Percentiles rank a stretch among this genome's conserved stretches.
These are phyloP conservation scores for Lamproptera curius DNA, from an alignment of 2,888 invertebrate genomes.

Conservation along the genomic window DNA sequence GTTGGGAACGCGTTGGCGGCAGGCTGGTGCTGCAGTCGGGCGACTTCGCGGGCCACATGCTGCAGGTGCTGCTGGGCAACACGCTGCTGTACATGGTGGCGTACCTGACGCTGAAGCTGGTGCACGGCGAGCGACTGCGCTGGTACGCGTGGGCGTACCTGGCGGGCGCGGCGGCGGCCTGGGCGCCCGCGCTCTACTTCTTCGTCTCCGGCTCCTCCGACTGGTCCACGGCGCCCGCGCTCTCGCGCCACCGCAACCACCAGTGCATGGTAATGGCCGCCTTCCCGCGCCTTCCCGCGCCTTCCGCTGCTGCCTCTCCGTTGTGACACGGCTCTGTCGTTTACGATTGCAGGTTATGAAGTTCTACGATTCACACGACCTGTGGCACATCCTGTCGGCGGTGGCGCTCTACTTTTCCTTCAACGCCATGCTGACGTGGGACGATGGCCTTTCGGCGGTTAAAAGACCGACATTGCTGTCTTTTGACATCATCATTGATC, in stretches of 20 bases:
- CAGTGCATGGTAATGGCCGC: constrained; percentile 58
- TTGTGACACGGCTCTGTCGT: no score
- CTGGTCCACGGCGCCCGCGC: constrained; percentile 81
- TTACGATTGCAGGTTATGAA: constrained; percentile 64
- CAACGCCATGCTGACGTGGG: constrained; percentile 88
- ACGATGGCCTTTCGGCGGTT: constrained; percentile 87
- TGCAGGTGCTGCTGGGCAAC: constrained; percentile 89
- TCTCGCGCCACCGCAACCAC: constrained; percentile 79
- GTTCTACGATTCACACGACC: constrained; percentile 92
- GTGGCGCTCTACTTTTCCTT: constrained; percentile 90
- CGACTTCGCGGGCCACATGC: constrained; percentile 90
- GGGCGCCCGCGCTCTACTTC: constrained; percentile 83
- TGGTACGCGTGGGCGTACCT: constrained; percentile 82
- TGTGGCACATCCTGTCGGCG: constrained; percentile 94
- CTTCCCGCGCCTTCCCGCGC: no score
- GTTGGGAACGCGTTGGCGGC: constrained; percentile 12
- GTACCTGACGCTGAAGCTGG: constrained; percentile 91
- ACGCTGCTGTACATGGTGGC: constrained; percentile 88
- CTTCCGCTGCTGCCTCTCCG: no score
- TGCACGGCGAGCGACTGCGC: constrained; percentile 80
- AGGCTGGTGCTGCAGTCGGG: constrained; percentile 77
- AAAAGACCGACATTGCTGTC: constrained; percentile 87
- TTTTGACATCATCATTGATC: constrained; percentile 74
- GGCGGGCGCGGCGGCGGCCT: constrained; percentile 79
- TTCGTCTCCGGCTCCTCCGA: constrained; percentile 40